Evolutionary conservation across 2,797 vertebrate species (phyloP), one percentile per base, ranked within the genome.

Genomic region (Phataginus tricuspis): DNA sequence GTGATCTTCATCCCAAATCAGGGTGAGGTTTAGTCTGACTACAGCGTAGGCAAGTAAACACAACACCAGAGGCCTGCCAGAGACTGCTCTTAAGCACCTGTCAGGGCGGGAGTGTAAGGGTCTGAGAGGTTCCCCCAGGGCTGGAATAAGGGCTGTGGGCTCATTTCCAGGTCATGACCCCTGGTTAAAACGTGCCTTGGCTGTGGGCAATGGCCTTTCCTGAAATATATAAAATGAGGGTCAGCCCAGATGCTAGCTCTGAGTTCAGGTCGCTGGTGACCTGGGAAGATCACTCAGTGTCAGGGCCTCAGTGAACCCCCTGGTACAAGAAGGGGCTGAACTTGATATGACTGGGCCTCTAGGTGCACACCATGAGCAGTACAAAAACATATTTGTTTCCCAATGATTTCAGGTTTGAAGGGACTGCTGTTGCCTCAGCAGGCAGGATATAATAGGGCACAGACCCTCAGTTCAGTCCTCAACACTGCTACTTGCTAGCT

Each of bases 91-190:
- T 57, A 9, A 31, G 57, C 74, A 85, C 45, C 63, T 64, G 23
- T n/a, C 11, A 9, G 25, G 55, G 78, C 77, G 85, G 77, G 51
- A 1, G 2, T 19, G 21, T 29, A 7, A 57, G 91, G 39, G 29
- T 64, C 71, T n/a, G 84, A 75, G 64, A 53, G 74, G n/a, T 63
- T 55, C 49, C 51, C 1, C 59, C 1, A 11, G 1, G 82, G n/a
- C 57, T 87, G 53, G 63, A 84, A 3, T 75, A 31, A 90, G 86
- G 86, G 61, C 87, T 68, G n/a, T 23, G 64, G 74, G 74, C 90
- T 96, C 74, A 96, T 96, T 96, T 97, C 95, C 96, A 92, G 96
- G 97, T 95, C 95, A 55, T 34, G 94, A 97, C 92, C 95, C 71
- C 75, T 80, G 77, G 74, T 93, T 92, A 86, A 88, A 96, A 74